A percentile compares a stretch with the other conserved stretches of the same genome.
phyloP scores from a whole-genome alignment of 2,113 vertebrate species.

The Piaya cayana region DNA sequence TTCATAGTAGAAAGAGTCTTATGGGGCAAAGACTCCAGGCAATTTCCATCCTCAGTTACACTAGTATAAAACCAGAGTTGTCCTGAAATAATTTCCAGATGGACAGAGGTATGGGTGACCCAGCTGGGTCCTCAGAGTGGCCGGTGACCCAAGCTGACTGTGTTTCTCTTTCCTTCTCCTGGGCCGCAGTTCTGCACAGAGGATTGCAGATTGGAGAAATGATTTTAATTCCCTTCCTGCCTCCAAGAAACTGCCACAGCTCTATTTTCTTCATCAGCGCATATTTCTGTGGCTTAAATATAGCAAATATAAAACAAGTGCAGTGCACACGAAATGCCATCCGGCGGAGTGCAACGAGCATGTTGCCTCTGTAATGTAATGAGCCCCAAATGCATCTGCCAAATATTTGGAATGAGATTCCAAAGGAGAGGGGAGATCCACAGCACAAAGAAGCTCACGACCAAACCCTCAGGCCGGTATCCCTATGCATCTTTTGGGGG shows the following conservation, averaged over 20 bases:
- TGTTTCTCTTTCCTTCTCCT: not conserved
- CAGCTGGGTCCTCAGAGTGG: fast-evolving
- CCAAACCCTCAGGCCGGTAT: not conserved
- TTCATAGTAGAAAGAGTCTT: not conserved
- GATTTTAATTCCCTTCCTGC: not conserved
- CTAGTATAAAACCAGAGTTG: not conserved
- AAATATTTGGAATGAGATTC: constrained; percentile 12
- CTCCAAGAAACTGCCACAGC: not conserved
- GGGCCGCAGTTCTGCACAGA: not conserved
- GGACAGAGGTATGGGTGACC: not conserved
- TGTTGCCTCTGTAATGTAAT: not conserved
- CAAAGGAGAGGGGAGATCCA: not conserved
- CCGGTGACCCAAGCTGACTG: fast-evolving
- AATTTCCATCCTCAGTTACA: not conserved
- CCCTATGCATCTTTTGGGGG: not conserved
- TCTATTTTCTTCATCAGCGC: not conserved
- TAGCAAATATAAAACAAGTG: constrained; percentile 60
- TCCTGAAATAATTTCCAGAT: not conserved
- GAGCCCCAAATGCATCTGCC: constrained; percentile 26
- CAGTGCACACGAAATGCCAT: constrained; percentile 39
- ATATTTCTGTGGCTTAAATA: constrained; percentile 60
- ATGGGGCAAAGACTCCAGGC: not conserved
- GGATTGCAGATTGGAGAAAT: not conserved
- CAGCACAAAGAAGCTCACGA: fast-evolving
- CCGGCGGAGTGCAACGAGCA: constrained; percentile 7